These are phyloP conservation scores for Habroteleia sp. DNA, from an alignment of 2,888 invertebrate genomes.

Conservation along the genomic window DNA sequence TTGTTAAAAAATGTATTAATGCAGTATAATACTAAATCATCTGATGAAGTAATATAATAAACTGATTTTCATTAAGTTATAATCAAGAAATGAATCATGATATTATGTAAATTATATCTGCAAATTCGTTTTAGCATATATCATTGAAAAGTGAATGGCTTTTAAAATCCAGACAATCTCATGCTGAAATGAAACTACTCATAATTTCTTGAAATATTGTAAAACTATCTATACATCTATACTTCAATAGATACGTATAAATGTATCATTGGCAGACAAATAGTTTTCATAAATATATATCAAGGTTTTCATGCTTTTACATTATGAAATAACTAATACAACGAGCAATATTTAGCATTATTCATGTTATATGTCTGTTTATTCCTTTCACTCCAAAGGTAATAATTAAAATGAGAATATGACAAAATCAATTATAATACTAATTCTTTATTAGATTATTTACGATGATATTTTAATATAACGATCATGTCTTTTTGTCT, in stretches of 20 bases:
- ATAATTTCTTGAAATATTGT: constrained; percentile 17
- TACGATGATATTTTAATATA: no score
- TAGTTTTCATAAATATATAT: constrained; percentile 53
- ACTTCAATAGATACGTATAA: constrained; percentile 38
- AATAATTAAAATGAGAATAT: no score
- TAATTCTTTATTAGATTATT: no score
- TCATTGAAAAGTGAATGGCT: constrained; percentile 10
- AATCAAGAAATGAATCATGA: background rate
- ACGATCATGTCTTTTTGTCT: no score
- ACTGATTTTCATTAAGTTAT: background rate
- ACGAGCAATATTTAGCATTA: constrained; percentile 43
- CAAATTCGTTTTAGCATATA: background rate
- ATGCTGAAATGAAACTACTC: no score
- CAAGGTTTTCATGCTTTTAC: constrained; percentile 56
- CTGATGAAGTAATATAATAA: no score
- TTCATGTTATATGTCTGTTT: constrained; percentile 35
- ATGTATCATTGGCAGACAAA: constrained; percentile 37
- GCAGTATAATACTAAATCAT: no score
- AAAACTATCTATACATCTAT: constrained; percentile 15
- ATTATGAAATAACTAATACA: constrained; percentile 48
- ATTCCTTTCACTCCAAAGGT: constrained; percentile 61
- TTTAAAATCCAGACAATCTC: no score
- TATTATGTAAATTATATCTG: background rate
- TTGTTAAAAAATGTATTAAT: no score
- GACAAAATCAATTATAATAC: no score